Conservation (phyloP, 2,113 vertebrate genomes). For the Merops nubicus region DNA sequence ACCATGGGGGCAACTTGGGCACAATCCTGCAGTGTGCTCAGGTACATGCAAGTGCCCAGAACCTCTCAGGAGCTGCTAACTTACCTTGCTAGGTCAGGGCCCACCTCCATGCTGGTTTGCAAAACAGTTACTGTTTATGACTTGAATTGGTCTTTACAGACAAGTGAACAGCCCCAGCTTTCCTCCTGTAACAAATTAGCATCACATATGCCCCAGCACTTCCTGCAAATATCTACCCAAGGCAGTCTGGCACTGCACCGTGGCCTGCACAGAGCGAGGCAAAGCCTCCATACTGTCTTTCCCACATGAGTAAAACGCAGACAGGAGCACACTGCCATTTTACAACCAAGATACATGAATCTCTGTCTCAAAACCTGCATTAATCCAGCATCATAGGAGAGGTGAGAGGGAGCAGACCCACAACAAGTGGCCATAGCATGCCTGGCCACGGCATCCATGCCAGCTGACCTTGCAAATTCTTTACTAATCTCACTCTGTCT, state of each 20-base stretch:
- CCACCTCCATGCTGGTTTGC: background rate
- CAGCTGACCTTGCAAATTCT: background rate
- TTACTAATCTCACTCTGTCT: background rate
- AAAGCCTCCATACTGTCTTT: background rate
- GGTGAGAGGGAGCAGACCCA: background rate
- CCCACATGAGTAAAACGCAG: background rate
- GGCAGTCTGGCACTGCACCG: fast-evolving
- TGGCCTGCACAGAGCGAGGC: fast-evolving
- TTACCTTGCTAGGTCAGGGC: background rate
- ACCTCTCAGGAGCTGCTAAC: background rate
- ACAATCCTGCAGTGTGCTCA: background rate
- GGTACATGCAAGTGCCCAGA: fast-evolving
- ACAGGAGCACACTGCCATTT: background rate
- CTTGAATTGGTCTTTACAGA: background rate
- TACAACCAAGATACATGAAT: fast-evolving
- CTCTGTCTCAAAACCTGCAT: background rate
- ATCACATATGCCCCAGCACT: fast-evolving
- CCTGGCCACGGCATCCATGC: fast-evolving
- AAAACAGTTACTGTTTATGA: background rate
- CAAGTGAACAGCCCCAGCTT: background rate
- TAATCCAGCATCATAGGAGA: background rate
- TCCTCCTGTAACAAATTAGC: background rate
- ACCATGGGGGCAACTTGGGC: fast-evolving
- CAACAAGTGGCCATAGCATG: fast-evolving
- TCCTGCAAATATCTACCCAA: background rate